Evolutionary conservation across 30 jellyfish, hydroid and myxozoan genomes (phyloP), one percentile per base, ranked within the genome.

Genomic region (Hydractinia echinata): DNA sequence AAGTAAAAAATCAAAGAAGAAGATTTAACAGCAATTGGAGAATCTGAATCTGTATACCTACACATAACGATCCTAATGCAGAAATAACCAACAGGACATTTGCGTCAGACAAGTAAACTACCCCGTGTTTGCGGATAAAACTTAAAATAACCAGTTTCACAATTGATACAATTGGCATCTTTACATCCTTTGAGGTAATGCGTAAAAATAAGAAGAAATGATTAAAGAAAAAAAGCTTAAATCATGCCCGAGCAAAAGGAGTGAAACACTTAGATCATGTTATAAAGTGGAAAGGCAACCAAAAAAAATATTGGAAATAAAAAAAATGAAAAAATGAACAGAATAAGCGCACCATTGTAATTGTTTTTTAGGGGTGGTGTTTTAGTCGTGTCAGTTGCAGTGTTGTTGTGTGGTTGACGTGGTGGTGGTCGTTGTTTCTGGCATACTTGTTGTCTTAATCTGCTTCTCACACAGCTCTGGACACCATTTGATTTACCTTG

Each of bases 1-100:
- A 30, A 2, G n/a, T n/a, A 30, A 30, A 30, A 30, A 30, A 30
- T 30, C 44, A 30, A 30, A 30, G 44, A 30, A 30, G 44, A 30
- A 2, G 44, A 2, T 30, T 30, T 30, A 2, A 30, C 44, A 30
- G 44, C 44, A 30, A n/a, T 30, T 30, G 1, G 44, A 30, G 44
- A 66, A 7, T 66, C 15, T 6, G 8, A 20, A 9, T 19, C 4
- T 19, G 7, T 5, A 6, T 77, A 77, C 85, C 85, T 53, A 77
- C 21, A 50, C 85, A 77, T 14, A 77, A 13, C 8, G 30, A 19
- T 30, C 49, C 85, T 8, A 54, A 30, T 48, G 77, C 15, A 10
- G 74, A 21, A n/a, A 66, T 54, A 61, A 18, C 85, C 85, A 55
- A 51, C 20, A 18, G 85, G 85, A 77, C 85, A 77, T 30, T 60